Evolutionary conservation across 1,140 invertebrate genomes (phyloP), one percentile per base, ranked within the genome.

Genomic region (Spodoptera frugiperda): DNA sequence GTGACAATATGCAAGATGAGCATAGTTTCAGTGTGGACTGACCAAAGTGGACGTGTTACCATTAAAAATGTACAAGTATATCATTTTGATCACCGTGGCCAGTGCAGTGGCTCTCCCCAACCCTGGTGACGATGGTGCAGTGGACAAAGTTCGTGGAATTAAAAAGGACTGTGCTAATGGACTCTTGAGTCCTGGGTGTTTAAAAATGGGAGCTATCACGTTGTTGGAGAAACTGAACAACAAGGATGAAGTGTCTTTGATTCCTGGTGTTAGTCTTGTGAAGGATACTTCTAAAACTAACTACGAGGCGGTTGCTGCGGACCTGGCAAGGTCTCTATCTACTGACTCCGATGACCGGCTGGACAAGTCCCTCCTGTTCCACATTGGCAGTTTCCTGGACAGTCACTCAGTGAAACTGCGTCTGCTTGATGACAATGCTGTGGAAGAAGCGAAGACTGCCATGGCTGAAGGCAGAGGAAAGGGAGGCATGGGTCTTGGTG

Each of bases 171-270:
- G 97, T 86, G 93, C 76, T n/a, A 83, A 94, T 65, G 95, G 95
- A 15, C 93, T 95, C 1, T 96, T 97, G 78, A 97, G 95, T 89
- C 94, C 95, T 48, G 96, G 95, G 71, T 97, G 97, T 84, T 89
- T 97, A 1, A 97, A 97, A 88, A 88, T 97, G 76, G 96, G 97
- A 84, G 95, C 97, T 71, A 95, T 97, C 1, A 95, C 95, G 3
- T 95, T 97, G 82, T 93, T 97, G 53, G 96, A 97, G 83, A 95
- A 95, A 68, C 82, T 97, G 3, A 96, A 96, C 1, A 94, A 95
- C 78, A 95, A 95, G 46, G 92, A 95, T 55, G 93, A 95, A 83
- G 93, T 95, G 63, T 95, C 95, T 75, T 92, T 97, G 5, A 82
- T 97, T n/a, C 96, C 97, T 0, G 96, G 96, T 49, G 94, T 97